Evolutionary conservation across 2,888 invertebrate genomes (phyloP).

Genomic region (Hetaerina titia): DNA sequence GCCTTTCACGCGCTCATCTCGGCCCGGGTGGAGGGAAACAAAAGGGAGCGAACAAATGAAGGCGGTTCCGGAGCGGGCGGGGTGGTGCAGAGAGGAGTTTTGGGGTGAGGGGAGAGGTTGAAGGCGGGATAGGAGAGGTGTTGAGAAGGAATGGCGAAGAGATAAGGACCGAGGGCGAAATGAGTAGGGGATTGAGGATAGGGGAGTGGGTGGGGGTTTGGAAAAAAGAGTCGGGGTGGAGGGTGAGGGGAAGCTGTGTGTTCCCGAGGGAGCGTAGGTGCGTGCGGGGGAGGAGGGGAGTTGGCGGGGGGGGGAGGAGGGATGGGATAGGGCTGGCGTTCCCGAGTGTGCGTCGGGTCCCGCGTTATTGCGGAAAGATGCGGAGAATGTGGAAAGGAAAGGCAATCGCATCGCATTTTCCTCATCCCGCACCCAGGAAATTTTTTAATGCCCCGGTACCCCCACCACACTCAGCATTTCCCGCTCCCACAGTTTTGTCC

Average conservation of each 20-base stretch:
- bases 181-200: neutral
- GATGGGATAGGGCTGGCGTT: neutral
- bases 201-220: neutral
- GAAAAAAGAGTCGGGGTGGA: neutral
- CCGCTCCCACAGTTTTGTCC: no score
- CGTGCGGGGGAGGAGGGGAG: neutral
- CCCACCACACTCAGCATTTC: no score
- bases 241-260: neutral
- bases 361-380: neutral
- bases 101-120: neutral
- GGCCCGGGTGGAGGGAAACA: constrained; percentile 22
- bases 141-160: neutral
- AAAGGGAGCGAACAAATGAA: constrained; percentile 60
- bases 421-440: no score
- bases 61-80: neutral
- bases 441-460: no score
- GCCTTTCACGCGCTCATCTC: constrained; percentile 57
- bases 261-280: neutral
- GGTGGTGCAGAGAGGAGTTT: neutral
- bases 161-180: neutral
- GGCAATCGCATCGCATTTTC: no score
- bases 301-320: neutral
- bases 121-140: neutral
- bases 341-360: neutral
- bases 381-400: neutral